Evolutionary conservation across 2,888 invertebrate species (phyloP), one percentile per base, ranked within the genome.

Genomic region (Agrypnus murinus): DNA sequence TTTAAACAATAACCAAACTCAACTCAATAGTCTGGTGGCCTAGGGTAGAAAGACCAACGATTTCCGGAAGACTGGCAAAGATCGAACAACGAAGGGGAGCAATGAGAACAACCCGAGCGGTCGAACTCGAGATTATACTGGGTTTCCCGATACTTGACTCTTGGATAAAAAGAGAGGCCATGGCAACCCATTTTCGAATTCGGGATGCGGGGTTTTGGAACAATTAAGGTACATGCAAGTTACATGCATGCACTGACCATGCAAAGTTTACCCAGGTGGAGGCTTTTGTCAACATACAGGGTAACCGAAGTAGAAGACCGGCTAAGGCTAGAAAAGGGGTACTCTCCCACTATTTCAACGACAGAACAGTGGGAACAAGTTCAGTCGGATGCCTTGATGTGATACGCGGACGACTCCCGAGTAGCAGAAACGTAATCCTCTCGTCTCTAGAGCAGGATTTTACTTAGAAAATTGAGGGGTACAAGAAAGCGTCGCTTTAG

Each of bases 41-140:
- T n/a, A n/a, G n/a, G n/a, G n/a, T n/a, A n/a, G n/a, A n/a, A n/a
- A n/a, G n/a, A n/a, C n/a, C n/a, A n/a, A n/a, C n/a, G n/a, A n/a
- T n/a, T n/a, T n/a, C n/a, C n/a, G n/a, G n/a, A n/a, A n/a, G n/a
- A n/a, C n/a, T n/a, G n/a, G n/a, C n/a, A n/a, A n/a, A n/a, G n/a
- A n/a, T n/a, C n/a, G n/a, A n/a, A n/a, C n/a, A n/a, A n/a, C n/a
- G n/a, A n/a, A n/a, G n/a, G n/a, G 66, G 71, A 4, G 71, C 67
- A 12, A 73, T 62, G 63, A 34, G 43, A 9, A 71, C n/a, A n/a
- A n/a, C n/a, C n/a, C n/a, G n/a, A n/a, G n/a, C n/a, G n/a, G n/a
- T n/a, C n/a, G n/a, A n/a, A 14, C 34, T 69, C 31, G 75, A 65
- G 34, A 50, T 34, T 0, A 17, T 73, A 8, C 43, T 75, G 1